These are phyloP conservation scores for Stenodema calcarata DNA, from an alignment of 2,888 invertebrate genomes.

Conservation along the genomic window DNA sequence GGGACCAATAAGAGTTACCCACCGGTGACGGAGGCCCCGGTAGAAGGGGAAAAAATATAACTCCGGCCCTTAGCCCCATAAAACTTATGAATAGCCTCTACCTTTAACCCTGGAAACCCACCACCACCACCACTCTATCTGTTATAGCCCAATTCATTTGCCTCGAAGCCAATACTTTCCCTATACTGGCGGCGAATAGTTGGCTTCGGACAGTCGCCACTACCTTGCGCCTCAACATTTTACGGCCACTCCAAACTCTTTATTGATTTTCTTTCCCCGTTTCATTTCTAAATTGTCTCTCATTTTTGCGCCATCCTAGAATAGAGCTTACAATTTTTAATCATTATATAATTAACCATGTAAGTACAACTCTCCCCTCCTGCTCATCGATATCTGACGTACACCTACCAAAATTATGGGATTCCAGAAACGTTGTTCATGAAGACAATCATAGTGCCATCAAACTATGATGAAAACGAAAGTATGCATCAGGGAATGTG, in stretches of 20 bases:
- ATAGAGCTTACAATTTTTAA: no score
- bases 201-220: neutral
- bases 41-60: neutral
- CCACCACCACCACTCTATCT: neutral
- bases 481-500: no score
- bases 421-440: no score
- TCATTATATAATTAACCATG: no score
- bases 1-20: conserved; percentile 13
- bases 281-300: neutral
- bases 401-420: no score
- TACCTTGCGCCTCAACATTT: neutral
- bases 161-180: neutral
- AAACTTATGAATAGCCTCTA: conserved; percentile 7
- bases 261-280: neutral
- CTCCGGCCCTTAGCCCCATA: neutral
- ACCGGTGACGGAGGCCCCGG: neutral
- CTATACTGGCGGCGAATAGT: neutral
- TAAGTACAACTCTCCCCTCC: no score
- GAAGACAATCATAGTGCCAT: no score
- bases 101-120: neutral
- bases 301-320: no score
- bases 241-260: neutral
- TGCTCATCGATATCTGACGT: no score
- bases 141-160: conserved; percentile 11
- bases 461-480: no score